Evolutionary conservation across 2,797 vertebrate genomes (phyloP), one percentile per base, ranked within the genome.

Genomic region (Sebastes kiyomatsui): DNA sequence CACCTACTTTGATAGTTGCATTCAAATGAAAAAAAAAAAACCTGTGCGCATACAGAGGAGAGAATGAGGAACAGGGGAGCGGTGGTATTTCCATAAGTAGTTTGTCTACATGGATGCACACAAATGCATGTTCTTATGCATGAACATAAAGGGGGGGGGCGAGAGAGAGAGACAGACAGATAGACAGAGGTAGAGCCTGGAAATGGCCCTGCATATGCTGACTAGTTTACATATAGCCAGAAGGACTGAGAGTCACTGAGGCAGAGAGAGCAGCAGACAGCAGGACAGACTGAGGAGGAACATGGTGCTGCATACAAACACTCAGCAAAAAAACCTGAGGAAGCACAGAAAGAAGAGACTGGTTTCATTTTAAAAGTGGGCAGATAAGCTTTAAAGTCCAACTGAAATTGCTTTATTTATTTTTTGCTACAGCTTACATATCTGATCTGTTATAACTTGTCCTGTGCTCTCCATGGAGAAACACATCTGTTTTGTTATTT

Each of bases 221-320:
- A 66, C 55, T 79, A 20, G 75, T 87, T 88, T 83, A 76, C 84
- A 90, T 82, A 54, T 60, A 79, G 81, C 80, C 67, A 62, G 80
- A 72, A 86, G 79, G 74, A 46, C 54, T 49, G 72, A 67, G 68
- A 90, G 74, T 30, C 88, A 58, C 14, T 42, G 75, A 85, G 68
- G 86, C 80, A 59, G 62, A 83, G 76, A 67, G 77, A 81, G 71
- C 68, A 79, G 81, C 84, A 83, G 86, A 82, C 86, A 81, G 84
- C 69, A 71, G 73, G 75, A 85, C 82, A 68, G 80, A 73, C 78
- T 35, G 78, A 59, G 73, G 25, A 30, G 75, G 73, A 74, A 16
- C 84, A 69, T 68, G 79, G 72, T 2, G 70, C 85, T 79, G 88
- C 85, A 88, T 89, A 81, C 78, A 81, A 86, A 86, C 64, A 28